These are phyloP conservation scores for Phaethornis superciliosus DNA, from an alignment of 2,113 vertebrate genomes.

Conservation along the genomic window DNA sequence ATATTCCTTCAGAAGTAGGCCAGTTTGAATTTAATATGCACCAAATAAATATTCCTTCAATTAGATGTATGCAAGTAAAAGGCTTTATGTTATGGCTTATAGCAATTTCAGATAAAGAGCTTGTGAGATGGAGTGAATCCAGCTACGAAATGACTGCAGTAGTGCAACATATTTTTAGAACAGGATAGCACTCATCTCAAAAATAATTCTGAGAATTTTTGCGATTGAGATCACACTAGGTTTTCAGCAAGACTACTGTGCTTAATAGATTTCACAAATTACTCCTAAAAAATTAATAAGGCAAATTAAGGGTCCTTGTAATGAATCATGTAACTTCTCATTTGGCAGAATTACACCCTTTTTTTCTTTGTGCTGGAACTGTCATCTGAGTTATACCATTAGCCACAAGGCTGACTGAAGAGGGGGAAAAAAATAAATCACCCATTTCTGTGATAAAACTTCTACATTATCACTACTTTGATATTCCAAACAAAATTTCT, in stretches of 20 bases:
- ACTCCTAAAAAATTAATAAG: slow-evolving; percentile 58
- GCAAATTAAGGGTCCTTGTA: slow-evolving; percentile 58
- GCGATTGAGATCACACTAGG: slow-evolving; percentile 44
- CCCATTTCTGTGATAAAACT: neutral
- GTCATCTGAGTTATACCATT: neutral
- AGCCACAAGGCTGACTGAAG: neutral
- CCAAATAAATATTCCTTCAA: slow-evolving; percentile 83
- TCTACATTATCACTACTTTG: neutral
- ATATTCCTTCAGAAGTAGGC: slow-evolving; percentile 65
- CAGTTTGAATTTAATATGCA: slow-evolving; percentile 69
- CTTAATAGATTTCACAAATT: slow-evolving; percentile 59
- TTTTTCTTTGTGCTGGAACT: neutral
- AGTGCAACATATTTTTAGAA: slow-evolving; percentile 68
- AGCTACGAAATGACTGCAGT: slow-evolving; percentile 80
- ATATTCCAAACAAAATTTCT: neutral
- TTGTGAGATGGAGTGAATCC: slow-evolving; percentile 81
- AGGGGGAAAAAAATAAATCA: neutral
- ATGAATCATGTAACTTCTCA: slow-evolving; percentile 57
- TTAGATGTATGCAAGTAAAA: slow-evolving; percentile 78
- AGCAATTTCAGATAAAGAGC: slow-evolving; percentile 83
- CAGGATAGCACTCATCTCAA: slow-evolving; percentile 76
- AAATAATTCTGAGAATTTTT: slow-evolving; percentile 72
- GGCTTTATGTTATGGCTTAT: slow-evolving; percentile 74
- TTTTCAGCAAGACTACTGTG: slow-evolving; percentile 14
- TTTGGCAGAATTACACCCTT: slow-evolving; percentile 19